A percentile compares a stretch with the other conserved stretches of the same genome.
Evolutionary conservation across 2,797 vertebrate species (phyloP).

Genomic region (Gallinago nigripennis): DNA sequence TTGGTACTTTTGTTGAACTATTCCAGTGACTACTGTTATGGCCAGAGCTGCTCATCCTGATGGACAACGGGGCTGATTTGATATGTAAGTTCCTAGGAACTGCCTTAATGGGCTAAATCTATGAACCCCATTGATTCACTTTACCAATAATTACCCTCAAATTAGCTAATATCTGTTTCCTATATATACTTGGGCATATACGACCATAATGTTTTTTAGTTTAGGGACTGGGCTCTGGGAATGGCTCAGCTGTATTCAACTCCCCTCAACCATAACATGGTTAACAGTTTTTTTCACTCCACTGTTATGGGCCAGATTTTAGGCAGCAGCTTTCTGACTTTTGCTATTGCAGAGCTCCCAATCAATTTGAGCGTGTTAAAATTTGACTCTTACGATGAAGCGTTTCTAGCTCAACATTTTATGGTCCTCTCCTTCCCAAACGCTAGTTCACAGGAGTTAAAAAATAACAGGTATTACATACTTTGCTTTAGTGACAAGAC

Average conservation of each 20-base stretch:
- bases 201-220: neutral
- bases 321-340: slow-evolving; percentile 47
- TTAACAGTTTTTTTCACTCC: neutral
- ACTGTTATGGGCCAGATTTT: slow-evolving; percentile 23
- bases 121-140: neutral
- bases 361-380: slow-evolving; percentile 53
- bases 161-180: neutral
- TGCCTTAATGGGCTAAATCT: neutral
- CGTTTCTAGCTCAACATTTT: slow-evolving; percentile 62
- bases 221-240: slow-evolving; percentile 3
- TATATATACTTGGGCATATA: neutral
- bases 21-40: neutral
- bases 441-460: slow-evolving; percentile 58
- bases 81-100: neutral
- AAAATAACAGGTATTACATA: slow-evolving; percentile 74
- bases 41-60: neutral
- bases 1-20: neutral
- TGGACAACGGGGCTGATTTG: neutral
- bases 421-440: slow-evolving; percentile 28
- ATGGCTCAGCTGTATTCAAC: neutral
- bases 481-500: slow-evolving; percentile 75
- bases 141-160: neutral
- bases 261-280: neutral
- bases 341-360: slow-evolving; percentile 43
- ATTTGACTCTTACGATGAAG: slow-evolving; percentile 46